A percentile compares a stretch with the other conserved stretches of the same genome.
Conservation (phyloP, 1,140 invertebrate species). For the Drosophila nigromelanica region DNA sequence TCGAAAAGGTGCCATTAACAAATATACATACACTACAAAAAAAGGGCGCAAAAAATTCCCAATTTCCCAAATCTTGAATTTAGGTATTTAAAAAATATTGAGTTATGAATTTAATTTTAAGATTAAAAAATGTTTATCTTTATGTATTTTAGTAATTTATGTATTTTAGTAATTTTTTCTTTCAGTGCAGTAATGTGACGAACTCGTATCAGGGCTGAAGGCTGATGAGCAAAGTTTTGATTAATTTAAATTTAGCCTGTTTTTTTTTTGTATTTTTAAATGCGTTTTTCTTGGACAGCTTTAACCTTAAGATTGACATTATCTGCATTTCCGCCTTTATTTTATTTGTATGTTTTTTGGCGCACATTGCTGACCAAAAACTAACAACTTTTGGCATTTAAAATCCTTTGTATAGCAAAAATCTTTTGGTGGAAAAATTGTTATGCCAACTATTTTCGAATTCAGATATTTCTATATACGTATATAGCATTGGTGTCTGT, state of each 20-base stretch:
- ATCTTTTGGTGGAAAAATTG: constrained; percentile 70
- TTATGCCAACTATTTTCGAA: constrained; percentile 69
- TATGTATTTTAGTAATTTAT: too few species aligned
- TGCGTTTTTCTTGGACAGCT: not conserved
- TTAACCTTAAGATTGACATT: not conserved
- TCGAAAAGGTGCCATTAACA: too few species aligned
- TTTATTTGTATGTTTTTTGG: not conserved
- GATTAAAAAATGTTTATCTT: too few species aligned
- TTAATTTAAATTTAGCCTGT: constrained; percentile 57
- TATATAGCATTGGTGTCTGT: constrained; percentile 1
- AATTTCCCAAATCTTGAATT: too few species aligned
- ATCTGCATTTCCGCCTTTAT: not conserved
- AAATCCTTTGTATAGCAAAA: constrained; percentile 70
- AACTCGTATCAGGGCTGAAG: constrained; percentile 22
- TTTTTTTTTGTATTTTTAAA: constrained; percentile 6
- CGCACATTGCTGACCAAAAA: constrained; percentile 1
- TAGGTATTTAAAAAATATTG: too few species aligned
- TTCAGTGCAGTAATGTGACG: not conserved
- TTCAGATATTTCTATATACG: constrained; percentile 3
- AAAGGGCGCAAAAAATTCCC: too few species aligned
- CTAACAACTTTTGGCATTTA: constrained; percentile 39
- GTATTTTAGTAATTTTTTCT: too few species aligned
- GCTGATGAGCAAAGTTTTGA: constrained; percentile 70
- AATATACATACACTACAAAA: too few species aligned
- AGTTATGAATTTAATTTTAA: too few species aligned